A percentile compares a stretch with the other conserved stretches of the same genome.
Evolutionary conservation across 2,113 vertebrate species (phyloP).

Genomic region (Sebastes schlegelii): DNA sequence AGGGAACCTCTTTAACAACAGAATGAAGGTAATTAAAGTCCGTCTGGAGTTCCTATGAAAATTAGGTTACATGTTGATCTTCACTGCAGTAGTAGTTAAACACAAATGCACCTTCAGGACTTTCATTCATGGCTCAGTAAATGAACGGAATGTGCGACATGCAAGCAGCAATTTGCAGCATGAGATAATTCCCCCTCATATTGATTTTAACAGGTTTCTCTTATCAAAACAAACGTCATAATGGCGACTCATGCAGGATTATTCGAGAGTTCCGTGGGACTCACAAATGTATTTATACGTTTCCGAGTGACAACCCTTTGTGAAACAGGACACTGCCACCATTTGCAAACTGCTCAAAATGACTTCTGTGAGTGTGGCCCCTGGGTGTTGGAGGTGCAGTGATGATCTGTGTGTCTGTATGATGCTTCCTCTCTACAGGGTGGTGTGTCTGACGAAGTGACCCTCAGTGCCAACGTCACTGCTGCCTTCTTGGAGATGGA

Average conservation of each 20-base stretch:
- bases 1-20: conserved; percentile 86
- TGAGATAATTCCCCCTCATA: no score
- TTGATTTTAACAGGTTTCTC: background rate
- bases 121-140: background rate
- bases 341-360: background rate
- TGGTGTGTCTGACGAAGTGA: conserved; percentile 85
- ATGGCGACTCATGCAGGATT: no score
- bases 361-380: background rate
- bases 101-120: background rate
- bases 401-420: background rate
- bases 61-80: no score
- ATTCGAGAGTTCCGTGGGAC: no score
- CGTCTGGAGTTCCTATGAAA: background rate
- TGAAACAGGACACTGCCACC: no score
- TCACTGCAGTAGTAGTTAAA: background rate
- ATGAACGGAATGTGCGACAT: background rate
- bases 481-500: conserved; percentile 83
- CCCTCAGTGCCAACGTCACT: conserved; percentile 85
- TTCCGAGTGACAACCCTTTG: no score
- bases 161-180: background rate
- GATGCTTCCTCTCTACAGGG: conserved; percentile 75
- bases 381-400: background rate
- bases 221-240: no score
- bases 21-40: conserved; percentile 81
- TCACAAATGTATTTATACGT: no score